These are phyloP conservation scores for Prenolepis imparis DNA, from an alignment of 2,888 invertebrate species.

Conservation along the genomic window DNA sequence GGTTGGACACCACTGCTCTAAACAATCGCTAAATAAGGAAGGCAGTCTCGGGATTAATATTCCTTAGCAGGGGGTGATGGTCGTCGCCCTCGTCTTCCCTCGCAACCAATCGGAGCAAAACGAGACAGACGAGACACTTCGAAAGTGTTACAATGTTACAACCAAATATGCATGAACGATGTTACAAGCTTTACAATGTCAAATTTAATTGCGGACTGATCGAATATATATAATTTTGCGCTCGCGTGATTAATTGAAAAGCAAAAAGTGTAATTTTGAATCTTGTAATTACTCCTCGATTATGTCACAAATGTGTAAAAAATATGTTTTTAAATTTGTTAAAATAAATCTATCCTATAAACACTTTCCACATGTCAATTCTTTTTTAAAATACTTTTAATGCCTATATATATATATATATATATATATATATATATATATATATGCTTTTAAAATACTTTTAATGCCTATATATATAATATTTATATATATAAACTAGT, in stretches of 20 bases:
- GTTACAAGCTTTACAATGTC: neutral
- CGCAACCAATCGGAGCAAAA: conserved; percentile 23
- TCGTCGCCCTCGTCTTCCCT: conserved; percentile 26
- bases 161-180: neutral
- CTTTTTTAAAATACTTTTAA: neutral
- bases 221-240: neutral
- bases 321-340: neutral
- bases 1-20: conserved; percentile 9
- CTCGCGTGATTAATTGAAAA: neutral
- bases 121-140: neutral
- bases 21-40: conserved; percentile 22
- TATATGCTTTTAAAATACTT: too few species aligned
- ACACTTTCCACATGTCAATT: neutral
- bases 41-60: conserved; percentile 29
- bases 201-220: neutral
- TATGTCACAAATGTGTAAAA: neutral
- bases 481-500: too few species aligned
- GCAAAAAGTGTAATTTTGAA: neutral
- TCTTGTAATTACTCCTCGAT: neutral
- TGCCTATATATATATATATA: neutral
- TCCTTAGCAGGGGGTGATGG: conserved; percentile 70
- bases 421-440: too few species aligned
- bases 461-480: too few species aligned
- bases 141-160: conserved; percentile 12
- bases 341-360: neutral